phyloP scores from a whole-genome alignment of 2,888 invertebrate genomes.

The Caenorhabditis imperialis region DNA sequence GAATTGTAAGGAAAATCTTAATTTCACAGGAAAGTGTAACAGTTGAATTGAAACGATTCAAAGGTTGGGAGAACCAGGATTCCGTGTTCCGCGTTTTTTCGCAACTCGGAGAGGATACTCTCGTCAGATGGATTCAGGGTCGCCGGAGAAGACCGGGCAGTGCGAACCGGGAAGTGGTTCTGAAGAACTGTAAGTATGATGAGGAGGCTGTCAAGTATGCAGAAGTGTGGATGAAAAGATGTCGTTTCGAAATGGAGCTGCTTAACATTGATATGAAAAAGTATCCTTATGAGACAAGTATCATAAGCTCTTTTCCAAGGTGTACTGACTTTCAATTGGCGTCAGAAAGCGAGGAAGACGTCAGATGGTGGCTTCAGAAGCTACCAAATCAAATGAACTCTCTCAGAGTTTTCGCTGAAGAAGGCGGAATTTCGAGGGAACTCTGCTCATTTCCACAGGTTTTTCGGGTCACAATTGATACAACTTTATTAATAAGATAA shows the following conservation, averaged over 20 bases:
- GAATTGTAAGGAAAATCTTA: not conserved
- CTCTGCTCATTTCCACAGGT: no score
- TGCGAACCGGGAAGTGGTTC: not conserved
- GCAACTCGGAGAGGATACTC: conserved; percentile 1
- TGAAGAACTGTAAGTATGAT: conserved; percentile 4
- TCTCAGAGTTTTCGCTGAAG: no score
- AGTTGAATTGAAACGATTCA: not conserved
- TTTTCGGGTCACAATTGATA: no score
- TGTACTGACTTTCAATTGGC: not conserved
- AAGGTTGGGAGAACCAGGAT: not conserved
- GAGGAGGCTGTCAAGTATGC: conserved; percentile 12
- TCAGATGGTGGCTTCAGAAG: no score
- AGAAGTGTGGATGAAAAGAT: conserved; percentile 13
- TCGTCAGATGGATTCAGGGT: conserved; percentile 5
- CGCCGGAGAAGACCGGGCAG: not conserved
- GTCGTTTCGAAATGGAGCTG: not conserved
- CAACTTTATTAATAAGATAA: no score
- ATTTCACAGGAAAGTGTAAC: conserved; percentile 32
- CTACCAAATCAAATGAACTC: no score
- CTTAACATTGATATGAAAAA: not conserved
- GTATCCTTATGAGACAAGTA: not conserved
- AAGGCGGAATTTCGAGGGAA: no score
- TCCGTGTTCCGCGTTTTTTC: not conserved
- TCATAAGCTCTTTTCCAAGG: conserved; percentile 4
- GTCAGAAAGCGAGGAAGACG: no score